Evolutionary conservation across 2,888 invertebrate genomes (phyloP).

Genomic region (Amphipyra tragopoginis): DNA sequence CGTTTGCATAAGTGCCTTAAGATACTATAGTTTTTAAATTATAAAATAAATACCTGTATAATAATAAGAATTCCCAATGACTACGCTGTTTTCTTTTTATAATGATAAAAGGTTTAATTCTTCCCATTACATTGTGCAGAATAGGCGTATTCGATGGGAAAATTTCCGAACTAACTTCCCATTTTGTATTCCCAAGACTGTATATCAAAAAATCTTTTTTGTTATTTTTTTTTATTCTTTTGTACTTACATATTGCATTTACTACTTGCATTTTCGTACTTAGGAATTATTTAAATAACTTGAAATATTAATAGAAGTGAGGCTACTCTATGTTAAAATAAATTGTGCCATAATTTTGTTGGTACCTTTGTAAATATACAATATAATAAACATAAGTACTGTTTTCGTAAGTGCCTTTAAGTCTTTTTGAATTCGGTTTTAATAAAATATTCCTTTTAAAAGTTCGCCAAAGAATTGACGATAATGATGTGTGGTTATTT

Average conservation of each 20-base stretch:
- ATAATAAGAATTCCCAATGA: conserved; percentile 8
- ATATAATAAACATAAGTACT: conserved; percentile 49
- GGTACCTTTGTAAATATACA: conserved; percentile 65
- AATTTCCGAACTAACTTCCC: background rate
- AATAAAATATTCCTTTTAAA: conserved; percentile 43
- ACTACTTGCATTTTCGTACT: conserved; percentile 57
- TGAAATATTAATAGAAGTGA: conserved; percentile 27
- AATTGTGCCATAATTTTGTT: conserved; percentile 52
- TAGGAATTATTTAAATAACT: conserved; percentile 40
- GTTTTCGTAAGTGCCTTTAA: conserved; percentile 44
- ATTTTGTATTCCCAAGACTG: conserved; percentile 13
- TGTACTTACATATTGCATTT: conserved; percentile 65
- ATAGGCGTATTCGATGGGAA: background rate
- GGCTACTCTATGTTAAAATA: conserved; percentile 37
- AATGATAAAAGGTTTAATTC: background rate
- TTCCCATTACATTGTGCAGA: background rate
- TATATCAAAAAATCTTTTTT: background rate
- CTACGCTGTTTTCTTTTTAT: background rate
- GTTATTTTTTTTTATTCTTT: background rate
- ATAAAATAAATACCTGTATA: background rate
- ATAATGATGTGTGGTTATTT: conserved; percentile 57
- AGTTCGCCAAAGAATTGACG: conserved; percentile 63
- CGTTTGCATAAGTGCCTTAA: conserved; percentile 42
- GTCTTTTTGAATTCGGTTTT: conserved; percentile 38
- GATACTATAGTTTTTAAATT: conserved; percentile 20